Base-by-base conservation (phyloP, 2,797 vertebrate species). In the Telmatherina bonti region DNA sequence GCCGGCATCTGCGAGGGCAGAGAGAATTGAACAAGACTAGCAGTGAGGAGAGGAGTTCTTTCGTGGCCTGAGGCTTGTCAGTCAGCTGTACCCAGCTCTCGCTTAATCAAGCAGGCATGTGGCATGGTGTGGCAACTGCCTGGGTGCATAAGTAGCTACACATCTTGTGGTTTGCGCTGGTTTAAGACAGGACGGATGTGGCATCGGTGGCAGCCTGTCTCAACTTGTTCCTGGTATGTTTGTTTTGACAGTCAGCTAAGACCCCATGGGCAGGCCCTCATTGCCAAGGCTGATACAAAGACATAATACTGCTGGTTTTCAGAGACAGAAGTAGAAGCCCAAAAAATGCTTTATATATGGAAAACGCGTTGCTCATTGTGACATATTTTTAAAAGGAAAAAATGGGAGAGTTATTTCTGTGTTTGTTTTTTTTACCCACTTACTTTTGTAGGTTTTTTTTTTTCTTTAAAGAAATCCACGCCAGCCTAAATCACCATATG, bases 161-260 rank as follows among this genome's bases (percentile, higher is more conserved):
- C 80, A 87, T 91, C 83, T 87, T 89, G 92, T 87, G 93, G 93
- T 92, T 88, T 76, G 65, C 35, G 78, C 86, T 90, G 89, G 88
- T 91, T 92, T 85, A 82, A 90, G 86, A 76, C 84, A 76, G 86
- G 89, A 85, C 75, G 90, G 88, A 91, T 94, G 91, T 92, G 92
- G 92, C 88, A 87, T 86, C 65, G 71, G 90, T 88, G 87, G 89
- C 90, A 78, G 89, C 85, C 85, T 81, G 85, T 82, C 86, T 89
- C 78, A 82, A 85, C 88, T 89, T 91, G 91, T 91, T 93, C 81
- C 85, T 88, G 91, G 88, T 87, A 76, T 93, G 89, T 93, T 90
- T 93, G 90, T 93, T 93, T 92, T 92, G 93, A 94, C 90, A 93
- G 89, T 93, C 83, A 70, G 82, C 89, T 85, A 72, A 83, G 90